These are phyloP conservation scores for Polypterus bichir DNA, from an alignment of 2,113 vertebrate species.

Conservation along the genomic window DNA sequence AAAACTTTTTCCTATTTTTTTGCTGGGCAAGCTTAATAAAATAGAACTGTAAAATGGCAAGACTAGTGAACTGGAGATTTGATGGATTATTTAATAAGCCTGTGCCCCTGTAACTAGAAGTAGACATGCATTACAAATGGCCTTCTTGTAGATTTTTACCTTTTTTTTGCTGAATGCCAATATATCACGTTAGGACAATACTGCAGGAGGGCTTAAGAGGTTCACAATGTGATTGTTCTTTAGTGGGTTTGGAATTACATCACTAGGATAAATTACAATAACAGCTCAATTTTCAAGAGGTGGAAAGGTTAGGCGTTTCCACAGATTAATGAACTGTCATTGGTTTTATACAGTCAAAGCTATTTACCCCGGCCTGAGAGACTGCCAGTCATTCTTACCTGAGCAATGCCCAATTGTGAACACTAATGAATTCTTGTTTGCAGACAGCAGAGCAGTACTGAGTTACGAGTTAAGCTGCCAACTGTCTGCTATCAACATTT, in stretches of 20 bases:
- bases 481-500: no score
- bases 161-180: neutral
- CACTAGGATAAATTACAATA: slow-evolving; percentile 3
- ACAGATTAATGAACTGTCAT: neutral
- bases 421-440: neutral
- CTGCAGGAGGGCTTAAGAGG: neutral
- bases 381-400: neutral
- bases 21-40: neutral
- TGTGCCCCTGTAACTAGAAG: neutral
- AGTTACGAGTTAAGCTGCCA: neutral
- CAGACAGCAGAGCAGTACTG: neutral
- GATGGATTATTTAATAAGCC: slow-evolving; percentile 3
- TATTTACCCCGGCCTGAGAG: slow-evolving; percentile 1
- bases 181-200: neutral
- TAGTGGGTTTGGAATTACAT: slow-evolving; percentile 4
- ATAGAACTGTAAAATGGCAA: neutral
- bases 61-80: neutral
- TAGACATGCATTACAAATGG: slow-evolving; percentile 3
- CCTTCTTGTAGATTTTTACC: slow-evolving; percentile 1
- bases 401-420: neutral
- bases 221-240: slow-evolving; percentile 2
- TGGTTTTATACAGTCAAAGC: neutral
- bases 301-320: neutral
- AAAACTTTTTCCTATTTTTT: neutral
- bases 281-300: slow-evolving; percentile 7